Base-by-base conservation (phyloP, 2,888 invertebrate genomes). In the Cryptophagus acutangulus region DNA sequence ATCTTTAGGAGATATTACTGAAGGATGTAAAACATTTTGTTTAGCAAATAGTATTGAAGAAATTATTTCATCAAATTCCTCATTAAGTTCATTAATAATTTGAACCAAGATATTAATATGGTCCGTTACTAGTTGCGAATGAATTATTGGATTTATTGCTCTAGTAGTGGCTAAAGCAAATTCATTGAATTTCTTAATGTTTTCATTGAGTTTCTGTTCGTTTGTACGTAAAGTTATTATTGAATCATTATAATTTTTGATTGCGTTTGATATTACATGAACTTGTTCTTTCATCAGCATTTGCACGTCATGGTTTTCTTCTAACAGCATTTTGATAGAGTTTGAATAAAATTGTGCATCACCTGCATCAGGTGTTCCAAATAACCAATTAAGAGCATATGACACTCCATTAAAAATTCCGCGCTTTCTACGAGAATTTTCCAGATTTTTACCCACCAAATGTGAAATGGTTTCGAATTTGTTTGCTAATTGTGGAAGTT, bases 161-260 rank as follows among this genome's bases (percentile, higher is more conserved):
- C 16, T 3, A 3, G 3, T 31, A n/a, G 31, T 31, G 5, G n/a
- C 3, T 5, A 3, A 8, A 8, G 2, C n/a, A 31, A 31, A 31
- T 15, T 31, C 16, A 16, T 31, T 31, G 16, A 31, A 31, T 31
- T 31, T 8, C 3, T 5, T 3, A 31, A 31, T 31, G n/a, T 31
- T 31, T 3, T 31, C 31, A 31, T 31, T 31, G 3, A 31, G 12
- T 31, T 41, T 43, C 3, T 39, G 16, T 38, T 50, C 46, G 16
- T 46, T 48, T 15, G 24, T 2, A 33, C 39, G 39, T n/a, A 46
- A 37, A 2, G 29, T 24, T 29, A 8, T 8, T 13, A 45, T 12
- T 8, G 48, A 48, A 9, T 38, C 13, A 33, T 52, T 52, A 36
- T 52, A 49, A 37, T 48, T 46, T 6, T 20, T 14, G 13, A 52